Evolutionary conservation across 2,113 vertebrate genomes (phyloP).

Genomic region (Mesocricetus auratus): DNA sequence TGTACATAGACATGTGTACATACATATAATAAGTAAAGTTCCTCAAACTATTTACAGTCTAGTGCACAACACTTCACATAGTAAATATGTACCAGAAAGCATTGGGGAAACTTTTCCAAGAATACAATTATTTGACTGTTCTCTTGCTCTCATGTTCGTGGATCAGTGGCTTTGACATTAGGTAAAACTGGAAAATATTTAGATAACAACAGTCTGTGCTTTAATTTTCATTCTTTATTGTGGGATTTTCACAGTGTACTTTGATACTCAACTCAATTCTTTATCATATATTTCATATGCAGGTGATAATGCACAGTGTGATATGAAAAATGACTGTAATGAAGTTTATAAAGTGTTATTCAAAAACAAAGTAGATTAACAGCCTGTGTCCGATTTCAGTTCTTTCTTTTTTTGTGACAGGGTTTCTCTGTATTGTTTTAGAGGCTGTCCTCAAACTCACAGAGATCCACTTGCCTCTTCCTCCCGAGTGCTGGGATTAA

Average conservation of each 20-base stretch:
- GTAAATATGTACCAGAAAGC: not conserved
- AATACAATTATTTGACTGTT: not conserved
- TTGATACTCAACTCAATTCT: not conserved
- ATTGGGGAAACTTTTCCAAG: not conserved
- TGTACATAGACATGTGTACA: not conserved
- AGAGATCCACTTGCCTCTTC: too few species aligned
- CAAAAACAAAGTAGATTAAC: not conserved
- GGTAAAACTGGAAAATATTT: not conserved
- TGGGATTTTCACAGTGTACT: not conserved
- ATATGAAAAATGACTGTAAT: not conserved
- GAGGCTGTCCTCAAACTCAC: too few species aligned
- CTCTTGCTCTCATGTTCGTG: rapidly evolving
- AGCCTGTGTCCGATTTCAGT: not conserved
- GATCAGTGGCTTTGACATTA: not conserved
- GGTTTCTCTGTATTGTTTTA: too few species aligned
- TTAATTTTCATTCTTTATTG: not conserved
- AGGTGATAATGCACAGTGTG: not conserved
- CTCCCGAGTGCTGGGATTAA: too few species aligned
- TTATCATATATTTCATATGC: not conserved
- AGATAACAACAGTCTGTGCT: not conserved
- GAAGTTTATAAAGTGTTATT: constrained; percentile 12
- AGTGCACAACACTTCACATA: not conserved
- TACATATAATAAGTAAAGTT: not conserved
- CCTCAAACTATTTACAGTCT: not conserved
- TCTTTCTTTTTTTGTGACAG: too few species aligned